phyloP scores from a whole-genome alignment of 2,888 invertebrate genomes.

The Dolomedes plantarius region DNA sequence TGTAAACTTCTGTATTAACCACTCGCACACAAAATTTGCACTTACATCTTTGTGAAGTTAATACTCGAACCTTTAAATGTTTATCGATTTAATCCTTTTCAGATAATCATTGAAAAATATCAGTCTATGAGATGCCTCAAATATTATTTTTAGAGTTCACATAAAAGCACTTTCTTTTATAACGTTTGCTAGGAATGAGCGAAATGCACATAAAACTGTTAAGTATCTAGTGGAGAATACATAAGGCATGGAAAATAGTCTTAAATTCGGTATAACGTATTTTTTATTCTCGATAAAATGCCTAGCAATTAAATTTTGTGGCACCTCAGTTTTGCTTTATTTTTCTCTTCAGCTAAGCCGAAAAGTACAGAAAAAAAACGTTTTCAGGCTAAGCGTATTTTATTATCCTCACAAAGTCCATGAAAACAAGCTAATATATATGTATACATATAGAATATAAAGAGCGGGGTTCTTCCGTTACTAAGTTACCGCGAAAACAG shows the following conservation, averaged over 20 bases:
- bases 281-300: slow-evolving; percentile 54
- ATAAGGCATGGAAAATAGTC: slow-evolving; percentile 35
- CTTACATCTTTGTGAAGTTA: no score
- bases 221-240: slow-evolving; percentile 36
- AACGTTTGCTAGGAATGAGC: slow-evolving; percentile 25
- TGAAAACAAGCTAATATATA: slow-evolving; percentile 44
- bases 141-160: neutral
- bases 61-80: neutral
- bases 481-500: slow-evolving; percentile 50
- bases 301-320: slow-evolving; percentile 61
- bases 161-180: slow-evolving; percentile 19
- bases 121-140: neutral
- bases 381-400: slow-evolving; percentile 4
- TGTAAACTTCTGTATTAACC: no score
- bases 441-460: slow-evolving; percentile 31
- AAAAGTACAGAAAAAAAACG: slow-evolving; percentile 4
- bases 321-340: slow-evolving; percentile 27
- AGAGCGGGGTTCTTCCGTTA: slow-evolving; percentile 33
- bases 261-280: slow-evolving; percentile 52
- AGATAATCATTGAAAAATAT: neutral
- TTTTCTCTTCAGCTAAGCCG: neutral
- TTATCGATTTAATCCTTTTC: neutral
- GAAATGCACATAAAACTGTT: slow-evolving; percentile 38
- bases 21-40: no score
- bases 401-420: slow-evolving; percentile 31